Evolutionary conservation across 2,113 vertebrate genomes (phyloP).

Genomic region (Notothenia coriiceps): DNA sequence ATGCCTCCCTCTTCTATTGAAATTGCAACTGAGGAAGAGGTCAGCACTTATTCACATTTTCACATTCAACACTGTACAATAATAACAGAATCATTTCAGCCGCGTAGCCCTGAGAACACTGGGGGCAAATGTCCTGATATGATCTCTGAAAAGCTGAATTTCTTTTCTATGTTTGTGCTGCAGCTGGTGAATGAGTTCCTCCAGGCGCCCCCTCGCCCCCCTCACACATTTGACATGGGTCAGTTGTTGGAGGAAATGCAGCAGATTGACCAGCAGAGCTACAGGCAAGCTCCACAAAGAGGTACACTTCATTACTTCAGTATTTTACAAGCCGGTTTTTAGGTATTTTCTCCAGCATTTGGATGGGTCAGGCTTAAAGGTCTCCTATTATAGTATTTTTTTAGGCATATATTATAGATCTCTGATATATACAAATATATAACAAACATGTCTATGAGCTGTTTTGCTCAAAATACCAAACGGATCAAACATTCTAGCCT

Average conservation of each 20-base stretch:
- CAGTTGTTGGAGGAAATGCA: constrained; percentile 98
- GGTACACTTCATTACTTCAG: constrained; percentile 75
- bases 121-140: not conserved
- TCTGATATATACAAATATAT: too few species aligned
- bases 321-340: not conserved
- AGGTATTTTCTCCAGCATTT: not conserved
- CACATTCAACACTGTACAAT: not conserved
- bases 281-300: constrained; percentile 95
- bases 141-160: not conserved
- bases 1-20: constrained; percentile 92
- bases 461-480: too few species aligned
- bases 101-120: not conserved
- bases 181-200: constrained; percentile 97
- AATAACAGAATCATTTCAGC: not conserved
- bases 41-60: constrained; percentile 59
- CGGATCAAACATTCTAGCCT: too few species aligned
- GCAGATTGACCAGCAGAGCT: constrained; percentile 96
- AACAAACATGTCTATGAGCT: too few species aligned
- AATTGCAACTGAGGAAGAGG: constrained; percentile 94
- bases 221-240: constrained; percentile 98
- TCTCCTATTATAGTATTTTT: too few species aligned
- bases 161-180: constrained; percentile 23
- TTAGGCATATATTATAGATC: too few species aligned
- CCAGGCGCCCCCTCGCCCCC: constrained; percentile 90
- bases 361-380: not conserved